Conservation (phyloP, 2,113 vertebrate species). For the Ceyx margarethae region DNA sequence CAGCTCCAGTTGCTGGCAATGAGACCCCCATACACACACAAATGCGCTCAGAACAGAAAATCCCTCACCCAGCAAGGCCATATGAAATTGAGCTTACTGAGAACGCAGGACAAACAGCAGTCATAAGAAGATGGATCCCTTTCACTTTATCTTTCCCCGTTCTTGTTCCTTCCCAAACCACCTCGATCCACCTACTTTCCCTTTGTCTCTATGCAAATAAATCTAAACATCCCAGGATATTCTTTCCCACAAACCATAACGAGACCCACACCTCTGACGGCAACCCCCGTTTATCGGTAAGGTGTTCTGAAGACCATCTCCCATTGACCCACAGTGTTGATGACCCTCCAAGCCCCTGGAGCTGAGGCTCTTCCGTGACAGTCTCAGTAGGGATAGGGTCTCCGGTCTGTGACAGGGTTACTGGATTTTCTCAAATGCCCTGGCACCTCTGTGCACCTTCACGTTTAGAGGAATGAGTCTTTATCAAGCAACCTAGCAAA, state of each 20-base stretch:
- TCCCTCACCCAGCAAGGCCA: background rate
- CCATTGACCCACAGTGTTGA: background rate
- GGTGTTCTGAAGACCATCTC: background rate
- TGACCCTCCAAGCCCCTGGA: background rate
- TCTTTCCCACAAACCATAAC: background rate
- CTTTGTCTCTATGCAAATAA: background rate
- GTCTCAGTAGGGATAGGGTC: too few relatives aligned
- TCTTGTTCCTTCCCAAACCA: background rate
- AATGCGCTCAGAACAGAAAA: background rate
- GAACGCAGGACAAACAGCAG: background rate
- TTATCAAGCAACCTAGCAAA: background rate
- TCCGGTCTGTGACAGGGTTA: background rate
- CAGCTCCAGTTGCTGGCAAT: background rate
- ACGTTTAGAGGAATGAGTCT: background rate
- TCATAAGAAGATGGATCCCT: background rate
- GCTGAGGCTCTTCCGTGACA: background rate
- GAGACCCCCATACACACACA: background rate
- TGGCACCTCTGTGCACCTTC: background rate
- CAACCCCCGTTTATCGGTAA: rapidly evolving
- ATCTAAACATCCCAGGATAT: background rate
- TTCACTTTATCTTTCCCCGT: background rate
- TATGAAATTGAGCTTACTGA: background rate
- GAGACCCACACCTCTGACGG: background rate
- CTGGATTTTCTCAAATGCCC: background rate
- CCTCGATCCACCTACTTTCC: background rate